These are phyloP conservation scores for Tribolium freemani DNA, from an alignment of 2,888 invertebrate species.

Conservation along the genomic window DNA sequence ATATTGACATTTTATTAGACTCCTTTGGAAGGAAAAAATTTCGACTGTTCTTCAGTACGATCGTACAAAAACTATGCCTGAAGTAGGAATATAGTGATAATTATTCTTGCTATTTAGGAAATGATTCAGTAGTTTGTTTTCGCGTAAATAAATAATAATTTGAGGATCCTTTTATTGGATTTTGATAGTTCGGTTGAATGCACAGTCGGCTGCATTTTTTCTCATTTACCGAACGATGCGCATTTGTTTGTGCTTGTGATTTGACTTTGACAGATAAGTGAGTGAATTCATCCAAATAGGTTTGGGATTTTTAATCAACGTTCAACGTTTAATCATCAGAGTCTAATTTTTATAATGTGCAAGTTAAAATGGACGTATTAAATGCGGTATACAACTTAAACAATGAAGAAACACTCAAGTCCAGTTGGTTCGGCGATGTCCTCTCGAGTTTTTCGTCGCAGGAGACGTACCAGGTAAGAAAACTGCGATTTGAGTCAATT, in stretches of 20 bases:
- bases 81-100: too few species aligned
- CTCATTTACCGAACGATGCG: neutral
- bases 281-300: neutral
- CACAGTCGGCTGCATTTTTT: neutral
- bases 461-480: conserved; percentile 59
- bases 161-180: too few species aligned
- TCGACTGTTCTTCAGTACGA: too few species aligned
- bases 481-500: neutral
- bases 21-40: too few species aligned
- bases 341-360: conserved; percentile 32
- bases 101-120: too few species aligned
- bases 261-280: conserved; percentile 28
- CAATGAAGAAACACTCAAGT: conserved; percentile 57
- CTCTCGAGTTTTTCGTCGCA: conserved; percentile 48
- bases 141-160: too few species aligned
- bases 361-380: conserved; percentile 64
- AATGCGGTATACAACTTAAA: conserved; percentile 64
- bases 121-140: too few species aligned
- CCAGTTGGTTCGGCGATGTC: conserved; percentile 59
- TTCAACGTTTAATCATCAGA: neutral
- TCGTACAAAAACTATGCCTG: too few species aligned
- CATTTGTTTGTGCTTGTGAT: conserved; percentile 21
- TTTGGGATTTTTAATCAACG: neutral
- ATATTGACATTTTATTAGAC: too few species aligned
- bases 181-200: neutral